Conservation (phyloP, 2,113 vertebrate genomes). For the Psittacus erithacus region DNA sequence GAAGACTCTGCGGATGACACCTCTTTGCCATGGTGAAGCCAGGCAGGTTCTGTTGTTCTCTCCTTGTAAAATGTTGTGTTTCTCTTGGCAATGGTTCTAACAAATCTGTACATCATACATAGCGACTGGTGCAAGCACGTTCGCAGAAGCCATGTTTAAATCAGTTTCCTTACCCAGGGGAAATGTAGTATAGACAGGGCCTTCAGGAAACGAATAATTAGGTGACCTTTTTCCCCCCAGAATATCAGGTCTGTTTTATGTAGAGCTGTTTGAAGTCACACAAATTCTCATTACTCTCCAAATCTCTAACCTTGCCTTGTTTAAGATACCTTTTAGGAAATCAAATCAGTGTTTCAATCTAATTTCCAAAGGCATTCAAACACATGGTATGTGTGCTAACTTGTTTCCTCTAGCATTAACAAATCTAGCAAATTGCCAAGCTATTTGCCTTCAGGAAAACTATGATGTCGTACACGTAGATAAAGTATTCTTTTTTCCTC, state of each 20-base stretch:
- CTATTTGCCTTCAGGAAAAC: constrained; percentile 68
- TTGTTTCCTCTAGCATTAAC: constrained; percentile 77
- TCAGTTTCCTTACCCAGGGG: constrained; percentile 64
- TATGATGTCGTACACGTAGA: constrained; percentile 65
- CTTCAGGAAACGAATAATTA: constrained; percentile 74
- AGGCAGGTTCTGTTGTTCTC: background rate
- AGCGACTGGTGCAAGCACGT: background rate
- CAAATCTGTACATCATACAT: constrained; percentile 7
- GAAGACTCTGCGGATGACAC: background rate
- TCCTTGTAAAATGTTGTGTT: background rate
- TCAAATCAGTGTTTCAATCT: constrained; percentile 72
- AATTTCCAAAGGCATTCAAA: constrained; percentile 75
- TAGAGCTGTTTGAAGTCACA: constrained; percentile 64
- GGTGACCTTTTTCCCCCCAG: constrained; percentile 67
- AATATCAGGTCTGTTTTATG: constrained; percentile 67
- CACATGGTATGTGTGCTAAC: constrained; percentile 71
- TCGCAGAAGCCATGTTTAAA: constrained; percentile 64
- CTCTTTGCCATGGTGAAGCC: background rate
- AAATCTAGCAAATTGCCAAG: constrained; percentile 70
- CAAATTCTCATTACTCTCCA: constrained; percentile 70
- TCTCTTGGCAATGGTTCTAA: constrained; percentile 8
- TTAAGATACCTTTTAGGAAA: constrained; percentile 72
- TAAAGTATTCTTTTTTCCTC: constrained; percentile 59
- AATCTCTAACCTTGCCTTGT: constrained; percentile 72
- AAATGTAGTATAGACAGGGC: constrained; percentile 62